Base-by-base conservation (phyloP, 2,888 invertebrate genomes). In the Pheosia tremula region DNA sequence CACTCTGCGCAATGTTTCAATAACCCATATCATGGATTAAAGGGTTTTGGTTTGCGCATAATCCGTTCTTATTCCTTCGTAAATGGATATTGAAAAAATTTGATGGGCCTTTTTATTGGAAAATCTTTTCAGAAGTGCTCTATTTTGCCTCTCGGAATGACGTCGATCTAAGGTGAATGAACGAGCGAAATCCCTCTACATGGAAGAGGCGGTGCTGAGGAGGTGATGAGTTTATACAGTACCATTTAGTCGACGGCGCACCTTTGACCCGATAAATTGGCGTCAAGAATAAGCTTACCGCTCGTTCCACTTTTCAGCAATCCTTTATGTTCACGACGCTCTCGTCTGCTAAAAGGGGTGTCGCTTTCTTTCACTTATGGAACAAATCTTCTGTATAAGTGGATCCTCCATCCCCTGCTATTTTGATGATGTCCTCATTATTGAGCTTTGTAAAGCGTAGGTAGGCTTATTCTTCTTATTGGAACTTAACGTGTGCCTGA, bases 111-210 rank as follows among this genome's bases (percentile, higher is more conserved):
- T 87, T 91, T 90, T 89, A 88, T 91, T 86, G 90, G 83, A 88
- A 91, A 86, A 83, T 87, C 89, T 90, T 90, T 87, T 86, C 82
- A 80, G 86, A 85, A 90, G 86, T 87, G 86, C 86, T 89, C 89
- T 91, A 91, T 90, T 93, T 91, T 88, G 90, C 89, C 84, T 88
- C 79, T 86, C 82, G 81, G 81, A 92, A 91, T 91, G 90, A 90
- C 88, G 87, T 85, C 91, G 87, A 91, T 91, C 92, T 91, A 91
- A 91, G 90, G 89, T 89, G 92, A 91, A 91, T 90, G 90, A 92
- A 91, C 90, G 89, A 90, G 89, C 87, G 74, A 88, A 90, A 93
- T 90, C 89, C 86, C 82, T 84, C 84, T 85, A 93, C 93, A 93
- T 82, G 93, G 86, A 93, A 93, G 85, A 87, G 93, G 93, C 93